Percentiles rank a stretch among this genome's conserved stretches.
These are phyloP conservation scores for Rhopalosiphum maidis DNA, from an alignment of 1,140 invertebrate genomes.

Conservation along the genomic window DNA sequence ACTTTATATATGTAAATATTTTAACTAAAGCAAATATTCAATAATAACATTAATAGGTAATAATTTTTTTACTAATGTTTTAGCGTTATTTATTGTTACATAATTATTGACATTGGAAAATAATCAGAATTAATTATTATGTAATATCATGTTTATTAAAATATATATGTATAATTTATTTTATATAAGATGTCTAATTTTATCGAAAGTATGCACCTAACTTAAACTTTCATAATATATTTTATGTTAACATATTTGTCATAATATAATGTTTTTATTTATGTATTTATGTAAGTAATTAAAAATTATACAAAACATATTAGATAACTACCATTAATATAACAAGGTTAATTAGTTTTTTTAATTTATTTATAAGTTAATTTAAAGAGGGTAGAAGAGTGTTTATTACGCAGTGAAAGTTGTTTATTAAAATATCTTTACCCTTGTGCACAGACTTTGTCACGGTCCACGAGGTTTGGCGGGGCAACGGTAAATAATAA, in stretches of 20 bases:
- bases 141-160: background rate
- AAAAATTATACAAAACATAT: background rate
- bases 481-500: slow-evolving; percentile 32
- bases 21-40: background rate
- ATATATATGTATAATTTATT: background rate
- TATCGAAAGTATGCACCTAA: background rate
- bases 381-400: background rate
- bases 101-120: background rate
- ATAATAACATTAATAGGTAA: background rate
- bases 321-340: slow-evolving; percentile 3
- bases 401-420: background rate
- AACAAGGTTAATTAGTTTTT: slow-evolving; percentile 10
- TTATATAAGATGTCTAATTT: background rate
- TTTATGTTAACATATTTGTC: background rate
- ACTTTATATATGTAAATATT: background rate
- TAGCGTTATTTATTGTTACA: background rate
- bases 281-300: background rate
- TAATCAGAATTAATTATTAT: background rate
- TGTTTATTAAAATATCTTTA: slow-evolving; percentile 44
- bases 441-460: slow-evolving; percentile 8
- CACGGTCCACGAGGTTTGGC: background rate
- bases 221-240: background rate
- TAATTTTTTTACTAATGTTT: background rate
- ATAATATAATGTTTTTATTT: background rate
- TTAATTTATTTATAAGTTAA: slow-evolving; percentile 20